These are phyloP conservation scores for Telenomus remus DNA, from an alignment of 1,140 invertebrate genomes.

Conservation along the genomic window DNA sequence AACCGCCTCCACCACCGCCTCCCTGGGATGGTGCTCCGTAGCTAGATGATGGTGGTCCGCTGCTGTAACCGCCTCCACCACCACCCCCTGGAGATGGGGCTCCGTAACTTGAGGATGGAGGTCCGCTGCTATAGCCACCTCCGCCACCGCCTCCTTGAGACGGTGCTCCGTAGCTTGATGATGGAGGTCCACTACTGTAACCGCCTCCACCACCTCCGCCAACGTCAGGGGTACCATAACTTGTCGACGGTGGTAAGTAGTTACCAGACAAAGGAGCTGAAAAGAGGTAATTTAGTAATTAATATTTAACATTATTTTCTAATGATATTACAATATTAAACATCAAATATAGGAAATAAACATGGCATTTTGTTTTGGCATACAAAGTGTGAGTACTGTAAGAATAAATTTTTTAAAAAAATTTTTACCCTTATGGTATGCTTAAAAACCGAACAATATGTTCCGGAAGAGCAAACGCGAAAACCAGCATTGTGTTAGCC, in stretches of 20 bases:
- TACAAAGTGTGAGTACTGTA: no score
- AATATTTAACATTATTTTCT: no score
- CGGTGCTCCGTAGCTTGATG: conserved; percentile 62
- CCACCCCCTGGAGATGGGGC: conserved; percentile 67
- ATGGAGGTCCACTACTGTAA: conserved; percentile 60
- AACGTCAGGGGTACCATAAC: conserved; percentile 75
- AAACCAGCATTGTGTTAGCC: conserved; percentile 30
- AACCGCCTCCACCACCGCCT: conserved; percentile 57
- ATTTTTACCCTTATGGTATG: no score
- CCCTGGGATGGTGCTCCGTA: conserved; percentile 72
- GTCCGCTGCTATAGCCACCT: conserved; percentile 13
- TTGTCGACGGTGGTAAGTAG: conserved; percentile 74
- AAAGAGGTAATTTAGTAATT: background rate
- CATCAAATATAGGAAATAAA: no score
- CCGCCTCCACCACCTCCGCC: conserved; percentile 59
- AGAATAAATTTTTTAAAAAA: no score
- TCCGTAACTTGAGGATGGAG: conserved; percentile 71
- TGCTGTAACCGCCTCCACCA: conserved; percentile 60
- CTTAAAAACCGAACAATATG: no score
- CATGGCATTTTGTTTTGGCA: no score
- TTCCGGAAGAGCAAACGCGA: background rate
- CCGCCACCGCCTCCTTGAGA: conserved; percentile 48
- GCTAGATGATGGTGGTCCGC: conserved; percentile 62
- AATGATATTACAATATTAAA: no score
- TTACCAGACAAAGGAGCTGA: conserved; percentile 65